Percentiles rank a stretch among this genome's conserved stretches.
Conservation (phyloP, 2,113 vertebrate genomes). For the Sylvilagus bachmani region DNA sequence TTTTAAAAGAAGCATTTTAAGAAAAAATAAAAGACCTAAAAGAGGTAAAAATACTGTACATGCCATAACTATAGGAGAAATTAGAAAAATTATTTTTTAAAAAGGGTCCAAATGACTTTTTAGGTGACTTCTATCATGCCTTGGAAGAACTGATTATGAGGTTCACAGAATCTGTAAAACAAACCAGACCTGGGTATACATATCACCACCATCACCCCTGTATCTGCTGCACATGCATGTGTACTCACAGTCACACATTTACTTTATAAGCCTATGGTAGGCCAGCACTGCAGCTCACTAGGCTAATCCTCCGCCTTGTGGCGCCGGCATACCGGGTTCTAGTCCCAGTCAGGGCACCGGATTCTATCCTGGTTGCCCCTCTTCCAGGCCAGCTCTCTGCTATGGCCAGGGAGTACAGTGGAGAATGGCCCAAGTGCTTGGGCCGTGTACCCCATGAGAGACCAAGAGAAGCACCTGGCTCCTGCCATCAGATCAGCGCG, state of each 20-base stretch:
- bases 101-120: not conserved
- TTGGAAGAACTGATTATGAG: not conserved
- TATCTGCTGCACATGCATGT: accelerated
- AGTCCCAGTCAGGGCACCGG: too few species aligned
- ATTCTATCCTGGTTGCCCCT: too few species aligned
- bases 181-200: not conserved
- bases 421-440: too few species aligned
- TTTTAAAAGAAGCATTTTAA: not conserved
- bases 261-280: not conserved
- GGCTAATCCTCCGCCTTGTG: too few species aligned
- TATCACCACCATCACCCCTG: not conserved
- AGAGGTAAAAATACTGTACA: not conserved
- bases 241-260: not conserved
- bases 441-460: too few species aligned
- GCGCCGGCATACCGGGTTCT: too few species aligned
- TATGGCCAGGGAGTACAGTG: too few species aligned
- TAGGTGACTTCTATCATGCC: not conserved
- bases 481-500: too few species aligned
- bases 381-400: too few species aligned
- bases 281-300: too few species aligned
- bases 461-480: too few species aligned
- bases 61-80: not conserved
- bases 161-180: not conserved
- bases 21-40: not conserved
- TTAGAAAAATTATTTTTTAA: not conserved